phyloP scores from a whole-genome alignment of 30 jellyfish, hydroid and myxozoan species.

The Rhopilema esculentum region DNA sequence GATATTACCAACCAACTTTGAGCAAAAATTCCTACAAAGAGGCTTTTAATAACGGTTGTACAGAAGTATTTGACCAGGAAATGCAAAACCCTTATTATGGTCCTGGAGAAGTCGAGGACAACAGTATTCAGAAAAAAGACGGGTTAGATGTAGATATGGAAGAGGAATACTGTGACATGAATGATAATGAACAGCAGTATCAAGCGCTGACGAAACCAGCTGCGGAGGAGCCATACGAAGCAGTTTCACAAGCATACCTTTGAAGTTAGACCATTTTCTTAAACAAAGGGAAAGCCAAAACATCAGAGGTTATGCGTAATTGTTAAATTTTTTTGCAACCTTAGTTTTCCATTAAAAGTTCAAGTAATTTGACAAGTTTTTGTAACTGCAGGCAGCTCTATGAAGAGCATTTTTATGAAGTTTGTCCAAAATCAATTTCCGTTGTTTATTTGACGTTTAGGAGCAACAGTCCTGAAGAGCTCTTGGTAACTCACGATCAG shows the following conservation, averaged over 20 bases:
- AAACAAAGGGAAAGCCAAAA: background rate
- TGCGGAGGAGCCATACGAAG: background rate
- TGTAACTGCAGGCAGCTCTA: no score
- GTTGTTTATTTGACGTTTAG: no score
- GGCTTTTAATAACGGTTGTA: no score
- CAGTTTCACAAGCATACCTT: constrained; percentile 9
- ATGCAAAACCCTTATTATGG: constrained; percentile 11
- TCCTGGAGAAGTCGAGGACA: background rate
- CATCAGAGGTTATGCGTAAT: no score
- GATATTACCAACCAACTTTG: background rate
- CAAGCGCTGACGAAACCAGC: constrained; percentile 17
- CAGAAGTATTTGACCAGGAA: background rate
- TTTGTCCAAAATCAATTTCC: no score
- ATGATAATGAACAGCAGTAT: constrained; percentile 1
- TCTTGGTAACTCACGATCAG: no score
- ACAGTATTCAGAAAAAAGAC: background rate
- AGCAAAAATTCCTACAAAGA: no score
- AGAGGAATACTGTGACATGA: background rate
- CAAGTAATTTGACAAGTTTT: no score
- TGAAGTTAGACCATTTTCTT: background rate
- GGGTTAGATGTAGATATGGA: background rate
- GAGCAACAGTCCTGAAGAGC: no score
- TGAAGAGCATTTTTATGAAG: no score
- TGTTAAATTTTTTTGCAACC: no score
- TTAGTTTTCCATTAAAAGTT: no score